phyloP scores from a whole-genome alignment of 1,140 invertebrate genomes.

The Acromyrmex charruanus region DNA sequence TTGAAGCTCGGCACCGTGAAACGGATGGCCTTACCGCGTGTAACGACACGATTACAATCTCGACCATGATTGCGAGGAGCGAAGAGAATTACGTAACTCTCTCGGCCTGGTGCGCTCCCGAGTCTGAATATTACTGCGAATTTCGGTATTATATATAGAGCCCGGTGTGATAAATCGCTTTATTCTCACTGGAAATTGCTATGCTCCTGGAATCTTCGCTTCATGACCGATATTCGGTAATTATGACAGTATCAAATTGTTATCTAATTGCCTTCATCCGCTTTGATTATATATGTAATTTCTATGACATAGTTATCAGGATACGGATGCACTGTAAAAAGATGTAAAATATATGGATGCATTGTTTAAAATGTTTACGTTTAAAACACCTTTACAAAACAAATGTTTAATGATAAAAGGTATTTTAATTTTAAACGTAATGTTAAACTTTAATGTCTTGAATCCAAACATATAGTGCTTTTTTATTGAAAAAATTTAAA shows the following conservation, averaged over 20 bases:
- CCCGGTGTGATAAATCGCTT: conserved; percentile 47
- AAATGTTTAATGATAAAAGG: no score
- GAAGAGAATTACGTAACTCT: conserved; percentile 55
- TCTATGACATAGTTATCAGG: conserved; percentile 14
- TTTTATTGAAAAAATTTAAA: no score
- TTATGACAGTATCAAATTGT: conserved; percentile 44
- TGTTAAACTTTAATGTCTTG: no score
- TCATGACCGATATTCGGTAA: neutral
- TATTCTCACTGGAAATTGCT: conserved; percentile 25
- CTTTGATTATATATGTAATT: conserved; percentile 44
- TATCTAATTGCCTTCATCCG: conserved; percentile 47
- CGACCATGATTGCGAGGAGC: conserved; percentile 32
- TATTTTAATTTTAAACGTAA: no score
- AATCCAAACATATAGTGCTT: no score
- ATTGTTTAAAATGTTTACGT: no score
- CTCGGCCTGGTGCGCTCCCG: neutral
- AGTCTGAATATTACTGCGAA: conserved; percentile 63
- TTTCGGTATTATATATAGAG: conserved; percentile 59
- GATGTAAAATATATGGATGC: no score
- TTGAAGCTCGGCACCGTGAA: neutral
- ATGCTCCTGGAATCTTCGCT: conserved; percentile 32
- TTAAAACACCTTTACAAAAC: no score
- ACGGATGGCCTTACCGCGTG: conserved; percentile 48
- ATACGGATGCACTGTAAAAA: neutral
- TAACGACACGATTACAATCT: conserved; percentile 67